Conservation (phyloP, 1,140 invertebrate species). For the Bombus sylvicola region DNA sequence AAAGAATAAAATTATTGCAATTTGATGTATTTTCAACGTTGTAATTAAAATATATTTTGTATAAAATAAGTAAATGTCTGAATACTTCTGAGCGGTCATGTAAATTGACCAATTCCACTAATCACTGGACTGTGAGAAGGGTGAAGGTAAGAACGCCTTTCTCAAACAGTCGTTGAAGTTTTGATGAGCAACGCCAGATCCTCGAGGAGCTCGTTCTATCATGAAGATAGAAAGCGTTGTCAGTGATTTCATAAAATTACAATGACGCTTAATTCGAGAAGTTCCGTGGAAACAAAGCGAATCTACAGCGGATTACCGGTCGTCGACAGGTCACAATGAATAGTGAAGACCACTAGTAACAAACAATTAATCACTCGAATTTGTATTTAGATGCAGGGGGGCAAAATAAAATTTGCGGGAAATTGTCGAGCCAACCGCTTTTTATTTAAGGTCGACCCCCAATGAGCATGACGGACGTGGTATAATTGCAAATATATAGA, state of each 20-base stretch:
- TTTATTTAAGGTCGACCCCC: neutral
- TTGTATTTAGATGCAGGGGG: neutral
- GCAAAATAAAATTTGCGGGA: conserved; percentile 4
- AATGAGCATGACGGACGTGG: neutral
- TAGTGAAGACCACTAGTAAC: neutral
- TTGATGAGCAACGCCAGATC: neutral
- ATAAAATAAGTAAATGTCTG: no score
- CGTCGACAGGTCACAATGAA: neutral
- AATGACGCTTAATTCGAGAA: neutral
- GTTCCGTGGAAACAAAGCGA: neutral
- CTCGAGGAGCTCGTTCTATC: neutral
- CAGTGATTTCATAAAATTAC: conserved; percentile 23
- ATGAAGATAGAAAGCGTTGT: neutral
- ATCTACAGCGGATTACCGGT: neutral
- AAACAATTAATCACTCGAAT: conserved; percentile 20
- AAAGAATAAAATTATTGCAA: no score
- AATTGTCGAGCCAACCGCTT: neutral
- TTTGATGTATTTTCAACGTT: no score
- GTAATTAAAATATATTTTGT: no score
- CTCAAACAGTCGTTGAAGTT: neutral
- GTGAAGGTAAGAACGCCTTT: neutral
- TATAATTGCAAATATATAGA: neutral
- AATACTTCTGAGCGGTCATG: neutral
- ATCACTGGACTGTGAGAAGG: neutral
- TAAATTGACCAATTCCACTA: conserved; percentile 8